Base-by-base conservation (phyloP, 2,888 invertebrate genomes). In the Resseliella maxima region DNA sequence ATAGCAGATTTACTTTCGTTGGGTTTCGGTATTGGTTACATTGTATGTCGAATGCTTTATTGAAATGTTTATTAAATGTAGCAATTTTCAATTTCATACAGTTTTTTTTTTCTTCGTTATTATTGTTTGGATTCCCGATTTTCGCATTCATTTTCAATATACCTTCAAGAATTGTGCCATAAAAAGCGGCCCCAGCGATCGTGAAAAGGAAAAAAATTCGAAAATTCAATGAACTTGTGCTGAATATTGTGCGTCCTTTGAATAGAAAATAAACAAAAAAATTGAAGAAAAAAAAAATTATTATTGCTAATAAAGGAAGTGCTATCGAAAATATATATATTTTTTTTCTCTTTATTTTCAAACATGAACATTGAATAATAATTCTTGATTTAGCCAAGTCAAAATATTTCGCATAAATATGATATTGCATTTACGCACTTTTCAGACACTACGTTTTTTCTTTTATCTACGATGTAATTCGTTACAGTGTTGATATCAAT, bases 41-140 rank as follows among this genome's bases (percentile, higher is more conserved):
- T 2, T 35, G 72, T 18, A 31, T 72, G n/a, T 72, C 72, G n/a
- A 72, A 35, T 31, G 72, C 72, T 72, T 27, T 72, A 72, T 72
- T 72, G 72, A 72, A 72, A 72, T 72, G 35, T 35, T 72, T 31
- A 72, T 72, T 72, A 72, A 72, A 72, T 72, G 72, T 15, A 72
- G 31, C 27, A 1, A 72, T 72, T 59, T n/a, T 24, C 24, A 59
- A 59, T 59, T n/a, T 59, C 10, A 59, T 24, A 59, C 59, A 24
- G 24, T 59, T 72, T 72, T 72, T 35, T n/a, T n/a, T n/a, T n/a
- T n/a, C n/a, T n/a, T n/a, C n/a, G n/a, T n/a, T n/a, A n/a, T n/a
- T n/a, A n/a, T n/a, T n/a, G 31, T 27, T 72, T 31, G 35, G 72
- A 31, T 24, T 72, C 72, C 72, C 72, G 72, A 72, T 31, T 72